These are phyloP conservation scores for Aspiorhynchus laticeps DNA, from an alignment of 2,113 vertebrate species.

Conservation along the genomic window DNA sequence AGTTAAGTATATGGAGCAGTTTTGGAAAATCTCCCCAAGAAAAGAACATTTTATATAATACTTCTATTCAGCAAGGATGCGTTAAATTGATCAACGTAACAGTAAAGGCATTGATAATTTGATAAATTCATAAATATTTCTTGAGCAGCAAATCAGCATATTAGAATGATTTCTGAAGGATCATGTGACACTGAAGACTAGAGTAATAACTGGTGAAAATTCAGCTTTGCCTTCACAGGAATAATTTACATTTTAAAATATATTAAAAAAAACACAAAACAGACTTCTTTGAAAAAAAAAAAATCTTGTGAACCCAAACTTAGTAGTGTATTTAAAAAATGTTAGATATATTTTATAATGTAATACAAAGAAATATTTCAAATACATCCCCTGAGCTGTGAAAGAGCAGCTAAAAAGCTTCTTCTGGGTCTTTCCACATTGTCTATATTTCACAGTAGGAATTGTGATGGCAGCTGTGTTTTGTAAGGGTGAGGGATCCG, in stretches of 20 bases:
- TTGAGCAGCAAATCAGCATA: background rate
- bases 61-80: background rate
- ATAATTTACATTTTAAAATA: background rate
- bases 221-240: background rate
- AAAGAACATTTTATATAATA: background rate
- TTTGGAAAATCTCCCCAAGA: background rate
- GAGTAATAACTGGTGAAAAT: background rate
- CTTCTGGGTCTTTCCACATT: background rate
- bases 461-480: constrained; percentile 30
- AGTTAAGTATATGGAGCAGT: background rate
- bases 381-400: background rate
- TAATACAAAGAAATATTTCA: background rate
- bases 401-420: background rate
- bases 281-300: background rate
- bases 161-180: background rate
- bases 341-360: background rate
- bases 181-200: background rate
- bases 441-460: constrained; percentile 1
- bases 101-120: background rate
- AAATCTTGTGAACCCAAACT: background rate
- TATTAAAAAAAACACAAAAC: background rate
- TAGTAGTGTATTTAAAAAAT: background rate
- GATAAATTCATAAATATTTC: background rate
- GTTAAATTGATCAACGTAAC: background rate
- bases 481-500: constrained; percentile 3